Base-by-base conservation (phyloP, 1,140 invertebrate species). In the Paramacrobiotus metropolitanus region DNA sequence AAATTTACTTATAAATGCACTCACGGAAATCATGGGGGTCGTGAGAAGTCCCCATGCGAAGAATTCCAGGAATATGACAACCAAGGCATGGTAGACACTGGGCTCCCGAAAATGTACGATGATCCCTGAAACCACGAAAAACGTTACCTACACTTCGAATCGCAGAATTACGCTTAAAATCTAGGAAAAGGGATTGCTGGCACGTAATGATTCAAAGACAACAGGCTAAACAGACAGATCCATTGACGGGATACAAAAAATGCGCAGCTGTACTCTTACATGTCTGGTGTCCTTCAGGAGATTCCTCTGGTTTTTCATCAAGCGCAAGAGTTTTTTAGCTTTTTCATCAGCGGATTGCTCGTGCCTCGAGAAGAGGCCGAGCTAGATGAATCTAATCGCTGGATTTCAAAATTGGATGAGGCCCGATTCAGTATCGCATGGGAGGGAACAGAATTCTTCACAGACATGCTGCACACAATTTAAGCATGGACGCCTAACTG, bases 61-160 rank as follows among this genome's bases (percentile, higher is more conserved):
- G 77, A 97, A 98, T 78, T 99, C 94, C 72, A 98, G 78, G 77
- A 98, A 99, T 75, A 98, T 98, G 67, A 99, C 89, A 67, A 98
- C 83, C 70, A 98, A 77, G 55, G 93, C 94, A 82, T 98, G 94
- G 75, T 93, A 92, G 40, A 98, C 83, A 70, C 86, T 91, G 60
- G 93, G 87, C 70, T 90, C 85, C 87, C 87, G 69, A 91, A 64
- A 4, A 55, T 55, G 15, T 4, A 55, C 4, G 48, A 18, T 24
- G 48, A 55, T 55, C 48, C 24, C 24, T 55, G 4, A 20, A 9
- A 55, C 15, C n/a, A 9, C 34, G n/a, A 15, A 9, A 40, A 9
- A 40, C 34, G 9, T 9, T n/a, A 40, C 9, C n/a, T 40, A n/a
- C 9, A 40, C 34, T n/a, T n/a, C 34, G n/a, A n/a, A 40, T n/a